Percentiles rank a stretch among this genome's conserved stretches.
Conservation (phyloP, 2,888 invertebrate species). For the Pterobdella sp. region DNA sequence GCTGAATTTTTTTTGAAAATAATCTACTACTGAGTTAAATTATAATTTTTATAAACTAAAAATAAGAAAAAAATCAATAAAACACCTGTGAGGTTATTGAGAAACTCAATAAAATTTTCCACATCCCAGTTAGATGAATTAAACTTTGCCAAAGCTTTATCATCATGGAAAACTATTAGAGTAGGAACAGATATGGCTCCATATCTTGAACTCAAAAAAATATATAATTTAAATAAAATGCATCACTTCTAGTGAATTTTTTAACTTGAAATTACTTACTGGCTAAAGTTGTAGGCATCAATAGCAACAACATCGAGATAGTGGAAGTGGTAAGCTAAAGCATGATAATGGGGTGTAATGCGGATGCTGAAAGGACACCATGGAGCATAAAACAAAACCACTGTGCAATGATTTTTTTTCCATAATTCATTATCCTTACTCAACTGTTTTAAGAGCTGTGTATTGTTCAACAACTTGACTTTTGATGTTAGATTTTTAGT, state of each 20-base stretch:
- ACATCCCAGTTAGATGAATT: conserved; percentile 65
- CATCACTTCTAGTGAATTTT: no score
- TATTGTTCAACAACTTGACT: conserved; percentile 14
- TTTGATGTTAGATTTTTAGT: neutral
- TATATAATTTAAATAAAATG: no score
- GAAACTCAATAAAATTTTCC: conserved; percentile 59
- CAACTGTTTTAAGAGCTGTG: conserved; percentile 5
- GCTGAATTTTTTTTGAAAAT: neutral
- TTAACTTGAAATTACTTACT: conserved; percentile 44
- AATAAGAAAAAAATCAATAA: conserved; percentile 9
- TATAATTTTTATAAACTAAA: neutral
- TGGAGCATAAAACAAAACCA: conserved; percentile 79
- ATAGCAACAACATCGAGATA: conserved; percentile 75
- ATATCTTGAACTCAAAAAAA: conserved; percentile 48
- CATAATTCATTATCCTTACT: neutral
- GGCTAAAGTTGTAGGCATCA: conserved; percentile 74
- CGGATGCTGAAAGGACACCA: conserved; percentile 82
- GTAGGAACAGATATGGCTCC: conserved; percentile 51
- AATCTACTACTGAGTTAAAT: no score
- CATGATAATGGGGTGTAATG: conserved; percentile 82
- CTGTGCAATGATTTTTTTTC: conserved; percentile 51
- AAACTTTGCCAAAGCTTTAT: conserved; percentile 47
- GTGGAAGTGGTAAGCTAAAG: conserved; percentile 76
- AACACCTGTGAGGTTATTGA: conserved; percentile 47
- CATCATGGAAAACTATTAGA: conserved; percentile 48